Conservation (phyloP, 1,140 invertebrate species). For the Marisa cornuarietis region DNA sequence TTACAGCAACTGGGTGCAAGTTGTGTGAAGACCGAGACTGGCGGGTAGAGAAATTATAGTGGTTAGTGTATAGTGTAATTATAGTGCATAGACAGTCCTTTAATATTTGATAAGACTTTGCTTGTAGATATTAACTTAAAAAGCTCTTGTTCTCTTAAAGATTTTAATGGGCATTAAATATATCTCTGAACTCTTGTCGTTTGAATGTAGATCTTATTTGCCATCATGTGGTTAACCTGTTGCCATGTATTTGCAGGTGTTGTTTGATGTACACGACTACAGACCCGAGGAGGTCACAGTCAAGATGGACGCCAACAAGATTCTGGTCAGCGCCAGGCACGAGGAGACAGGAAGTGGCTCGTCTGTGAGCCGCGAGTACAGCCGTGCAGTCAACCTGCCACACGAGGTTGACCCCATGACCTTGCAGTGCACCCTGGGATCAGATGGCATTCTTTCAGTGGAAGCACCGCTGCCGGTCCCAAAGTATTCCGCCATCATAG, state of each 20-base stretch:
- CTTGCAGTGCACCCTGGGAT: constrained; percentile 57
- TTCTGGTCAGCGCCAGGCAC: constrained; percentile 53
- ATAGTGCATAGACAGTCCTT: too few relatives aligned
- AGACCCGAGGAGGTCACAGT: constrained; percentile 60
- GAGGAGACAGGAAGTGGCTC: constrained; percentile 50
- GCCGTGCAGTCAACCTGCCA: constrained; percentile 58
- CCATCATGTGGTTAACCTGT: neutral
- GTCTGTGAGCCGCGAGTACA: constrained; percentile 59
- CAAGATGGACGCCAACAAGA: constrained; percentile 56
- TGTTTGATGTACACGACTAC: constrained; percentile 58
- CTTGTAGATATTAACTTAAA: too few relatives aligned
- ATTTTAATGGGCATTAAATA: too few relatives aligned
- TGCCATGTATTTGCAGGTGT: constrained; percentile 3
- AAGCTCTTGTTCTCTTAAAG: too few relatives aligned
- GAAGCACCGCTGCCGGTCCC: constrained; percentile 57
- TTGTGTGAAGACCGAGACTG: too few relatives aligned
- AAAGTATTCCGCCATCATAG: constrained; percentile 43
- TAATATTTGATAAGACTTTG: too few relatives aligned
- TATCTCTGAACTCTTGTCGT: too few relatives aligned
- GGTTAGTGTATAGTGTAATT: too few relatives aligned
- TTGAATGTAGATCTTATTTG: too few relatives aligned
- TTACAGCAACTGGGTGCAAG: too few relatives aligned
- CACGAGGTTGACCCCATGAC: constrained; percentile 57
- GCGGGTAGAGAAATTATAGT: too few relatives aligned
- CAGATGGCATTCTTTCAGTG: constrained; percentile 59